phyloP scores from a whole-genome alignment of 2,888 invertebrate species.

The Mactromeris polynyma region DNA sequence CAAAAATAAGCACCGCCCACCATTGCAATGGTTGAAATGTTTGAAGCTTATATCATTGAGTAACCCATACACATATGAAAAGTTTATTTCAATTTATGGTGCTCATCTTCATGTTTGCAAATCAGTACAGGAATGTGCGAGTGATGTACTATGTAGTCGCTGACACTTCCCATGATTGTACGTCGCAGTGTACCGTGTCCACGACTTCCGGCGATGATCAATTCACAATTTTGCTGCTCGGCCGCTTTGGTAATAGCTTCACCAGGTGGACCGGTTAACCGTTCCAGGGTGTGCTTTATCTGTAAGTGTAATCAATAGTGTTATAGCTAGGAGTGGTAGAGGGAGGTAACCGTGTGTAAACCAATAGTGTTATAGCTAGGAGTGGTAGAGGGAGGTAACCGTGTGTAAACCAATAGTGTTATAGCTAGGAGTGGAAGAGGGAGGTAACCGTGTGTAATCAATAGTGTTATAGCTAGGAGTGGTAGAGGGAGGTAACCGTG shows the following conservation, averaged over 20 bases:
- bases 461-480: too few relatives aligned
- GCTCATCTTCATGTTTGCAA: conserved; percentile 57
- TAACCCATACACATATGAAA: neutral
- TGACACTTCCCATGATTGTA: conserved; percentile 64
- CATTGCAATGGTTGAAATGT: too few relatives aligned
- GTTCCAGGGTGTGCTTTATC: conserved; percentile 57
- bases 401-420: too few relatives aligned
- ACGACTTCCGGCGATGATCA: conserved; percentile 63
- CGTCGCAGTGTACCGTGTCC: conserved; percentile 56
- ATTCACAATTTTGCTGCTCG: conserved; percentile 45
- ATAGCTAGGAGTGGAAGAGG: too few relatives aligned
- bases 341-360: too few relatives aligned
- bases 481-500: too few relatives aligned
- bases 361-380: too few relatives aligned
- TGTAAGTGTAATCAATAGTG: too few relatives aligned
- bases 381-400: too few relatives aligned
- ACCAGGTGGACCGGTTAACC: conserved; percentile 51
- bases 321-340: too few relatives aligned
- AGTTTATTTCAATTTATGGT: conserved; percentile 37
- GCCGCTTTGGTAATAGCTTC: conserved; percentile 53
- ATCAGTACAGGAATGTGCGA: conserved; percentile 55
- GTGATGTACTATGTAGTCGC: conserved; percentile 61
- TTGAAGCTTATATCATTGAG: neutral
- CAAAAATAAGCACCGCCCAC: too few relatives aligned
- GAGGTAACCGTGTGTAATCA: too few relatives aligned